phyloP scores from a whole-genome alignment of 1,140 invertebrate genomes.

The Bombyx mandarina region DNA sequence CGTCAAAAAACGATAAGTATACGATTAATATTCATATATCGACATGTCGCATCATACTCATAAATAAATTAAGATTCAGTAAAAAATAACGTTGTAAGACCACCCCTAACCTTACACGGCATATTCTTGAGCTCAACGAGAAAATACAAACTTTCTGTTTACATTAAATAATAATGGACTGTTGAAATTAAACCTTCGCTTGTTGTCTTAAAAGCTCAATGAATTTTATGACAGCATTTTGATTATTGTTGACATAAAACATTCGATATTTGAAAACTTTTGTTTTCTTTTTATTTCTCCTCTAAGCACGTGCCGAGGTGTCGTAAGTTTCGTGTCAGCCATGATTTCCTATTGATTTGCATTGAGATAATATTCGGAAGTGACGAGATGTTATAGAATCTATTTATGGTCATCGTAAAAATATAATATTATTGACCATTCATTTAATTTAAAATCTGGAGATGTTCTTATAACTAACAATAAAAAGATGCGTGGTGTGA shows the following conservation, averaged over 20 bases:
- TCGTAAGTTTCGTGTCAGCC: slow-evolving; percentile 18
- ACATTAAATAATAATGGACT: background rate
- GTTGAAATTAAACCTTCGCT: background rate
- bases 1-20: slow-evolving; percentile 10
- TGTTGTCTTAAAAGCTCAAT: background rate
- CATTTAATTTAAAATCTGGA: slow-evolving; percentile 12
- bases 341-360: slow-evolving; percentile 27
- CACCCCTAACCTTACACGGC: slow-evolving; percentile 30
- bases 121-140: slow-evolving; percentile 27
- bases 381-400: slow-evolving; percentile 11
- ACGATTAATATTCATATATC: slow-evolving; percentile 54
- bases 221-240: background rate
- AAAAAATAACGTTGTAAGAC: slow-evolving; percentile 30
- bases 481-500: too few relatives aligned
- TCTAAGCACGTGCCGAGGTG: slow-evolving; percentile 14
- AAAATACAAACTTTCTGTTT: slow-evolving; percentile 2
- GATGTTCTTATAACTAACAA: slow-evolving; percentile 4
- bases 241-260: slow-evolving; percentile 4
- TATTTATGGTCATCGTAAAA: slow-evolving; percentile 17
- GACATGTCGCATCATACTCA: slow-evolving; percentile 36
- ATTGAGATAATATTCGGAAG: slow-evolving; percentile 29
- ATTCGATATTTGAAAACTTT: slow-evolving; percentile 9
- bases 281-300: slow-evolving; percentile 12
- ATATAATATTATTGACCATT: slow-evolving; percentile 25
- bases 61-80: slow-evolving; percentile 57